Evolutionary conservation across 2,797 vertebrate species (phyloP).

Genomic region (Tokudaia muenninki): DNA sequence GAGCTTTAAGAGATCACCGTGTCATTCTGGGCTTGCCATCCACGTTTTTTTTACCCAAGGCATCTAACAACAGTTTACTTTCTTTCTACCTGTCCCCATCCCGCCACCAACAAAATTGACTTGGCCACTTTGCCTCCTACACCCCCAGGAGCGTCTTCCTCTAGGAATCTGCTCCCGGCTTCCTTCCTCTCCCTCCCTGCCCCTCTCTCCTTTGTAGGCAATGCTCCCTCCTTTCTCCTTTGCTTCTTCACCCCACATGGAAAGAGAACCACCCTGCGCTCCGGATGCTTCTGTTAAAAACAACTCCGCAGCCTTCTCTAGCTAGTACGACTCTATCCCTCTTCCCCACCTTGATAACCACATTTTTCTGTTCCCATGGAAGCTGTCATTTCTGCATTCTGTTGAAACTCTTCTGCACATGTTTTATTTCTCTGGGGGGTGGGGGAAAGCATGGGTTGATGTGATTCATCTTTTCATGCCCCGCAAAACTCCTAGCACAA

Average conservation of each 20-base stretch:
- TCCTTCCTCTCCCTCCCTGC: no score
- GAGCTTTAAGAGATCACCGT: background rate
- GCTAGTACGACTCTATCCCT: background rate
- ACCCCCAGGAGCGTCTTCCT: background rate
- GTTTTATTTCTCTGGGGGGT: slow-evolving; percentile 34
- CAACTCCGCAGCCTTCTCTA: background rate
- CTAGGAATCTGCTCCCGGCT: background rate
- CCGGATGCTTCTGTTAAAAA: background rate
- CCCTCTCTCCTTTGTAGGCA: background rate
- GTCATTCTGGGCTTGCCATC: background rate
- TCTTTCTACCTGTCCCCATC: background rate
- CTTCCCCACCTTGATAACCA: background rate
- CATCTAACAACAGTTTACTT: background rate
- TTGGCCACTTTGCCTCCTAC: background rate
- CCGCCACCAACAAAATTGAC: background rate
- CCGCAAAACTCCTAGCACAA: background rate
- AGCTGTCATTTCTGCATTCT: slow-evolving; percentile 66
- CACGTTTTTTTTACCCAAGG: background rate
- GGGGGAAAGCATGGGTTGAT: background rate
- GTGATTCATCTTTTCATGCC: slow-evolving; percentile 56
- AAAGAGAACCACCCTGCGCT: background rate
- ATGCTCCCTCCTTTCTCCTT: background rate
- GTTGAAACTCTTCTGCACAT: background rate
- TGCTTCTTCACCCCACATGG: background rate
- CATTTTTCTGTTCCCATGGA: slow-evolving; percentile 32